These are phyloP conservation scores for Halisarca cf. caerulea DNA, from an alignment of 37 sponge, comb jelly and placozoan genomes.

Conservation along the genomic window DNA sequence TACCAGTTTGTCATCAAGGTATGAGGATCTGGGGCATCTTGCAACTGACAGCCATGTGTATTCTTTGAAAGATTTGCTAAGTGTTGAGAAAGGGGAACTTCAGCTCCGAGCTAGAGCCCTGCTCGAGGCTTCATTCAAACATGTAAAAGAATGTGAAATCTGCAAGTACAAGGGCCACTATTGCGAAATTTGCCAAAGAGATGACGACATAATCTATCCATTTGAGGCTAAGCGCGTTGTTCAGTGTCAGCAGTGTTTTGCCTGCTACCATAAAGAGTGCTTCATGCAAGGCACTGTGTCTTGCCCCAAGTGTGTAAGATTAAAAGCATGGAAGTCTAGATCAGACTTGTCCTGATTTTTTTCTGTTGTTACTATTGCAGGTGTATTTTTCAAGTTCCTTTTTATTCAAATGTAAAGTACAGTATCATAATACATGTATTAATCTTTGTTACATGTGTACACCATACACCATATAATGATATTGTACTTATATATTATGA, in stretches of 20 bases:
- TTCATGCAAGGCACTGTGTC: neutral
- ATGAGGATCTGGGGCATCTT: slow-evolving; percentile 56
- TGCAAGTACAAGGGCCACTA: slow-evolving; percentile 92
- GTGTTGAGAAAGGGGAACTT: slow-evolving; percentile 22
- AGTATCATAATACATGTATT: too few species aligned
- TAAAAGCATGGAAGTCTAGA: neutral
- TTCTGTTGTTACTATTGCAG: neutral
- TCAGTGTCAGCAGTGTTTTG: slow-evolving; percentile 55
- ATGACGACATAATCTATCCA: slow-evolving; percentile 85
- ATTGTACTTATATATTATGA: too few species aligned
- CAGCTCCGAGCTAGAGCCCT: neutral
- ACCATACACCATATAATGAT: too few species aligned
- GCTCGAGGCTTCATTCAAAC: neutral
- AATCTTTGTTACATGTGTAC: too few species aligned
- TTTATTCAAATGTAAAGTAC: neutral
- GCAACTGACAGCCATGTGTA: slow-evolving; percentile 69
- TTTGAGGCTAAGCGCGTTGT: slow-evolving; percentile 79
- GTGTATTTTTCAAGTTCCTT: neutral
- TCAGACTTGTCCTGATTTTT: neutral
- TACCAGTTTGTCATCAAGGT: slow-evolving; percentile 33
- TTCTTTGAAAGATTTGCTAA: slow-evolving; percentile 75
- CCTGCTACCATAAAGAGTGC: slow-evolving; percentile 37
- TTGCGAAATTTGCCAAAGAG: slow-evolving; percentile 89
- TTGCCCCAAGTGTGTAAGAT: slow-evolving; percentile 43
- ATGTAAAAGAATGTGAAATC: slow-evolving; percentile 28